These are phyloP conservation scores for Neosilurus mollespiculum DNA, from an alignment of 2,797 vertebrate species.

Conservation along the genomic window DNA sequence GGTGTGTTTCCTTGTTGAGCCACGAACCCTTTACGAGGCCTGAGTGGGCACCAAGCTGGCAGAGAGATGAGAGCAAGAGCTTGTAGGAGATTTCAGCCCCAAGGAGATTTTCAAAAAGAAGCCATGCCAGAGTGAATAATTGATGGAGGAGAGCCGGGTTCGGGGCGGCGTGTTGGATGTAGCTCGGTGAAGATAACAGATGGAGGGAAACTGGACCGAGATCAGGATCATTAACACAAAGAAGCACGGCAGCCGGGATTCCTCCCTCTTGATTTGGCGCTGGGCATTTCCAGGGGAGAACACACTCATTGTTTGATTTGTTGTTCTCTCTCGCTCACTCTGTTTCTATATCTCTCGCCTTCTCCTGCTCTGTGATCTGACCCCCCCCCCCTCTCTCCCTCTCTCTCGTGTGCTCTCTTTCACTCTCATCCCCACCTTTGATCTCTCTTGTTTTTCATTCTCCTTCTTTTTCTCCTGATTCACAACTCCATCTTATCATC, in stretches of 20 bases:
- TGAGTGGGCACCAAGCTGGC: background rate
- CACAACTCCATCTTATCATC: background rate
- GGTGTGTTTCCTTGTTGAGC: background rate
- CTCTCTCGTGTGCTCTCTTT: background rate
- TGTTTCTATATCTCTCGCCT: background rate
- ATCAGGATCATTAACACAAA: conserved; percentile 28
- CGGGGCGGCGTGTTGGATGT: conserved; percentile 1
- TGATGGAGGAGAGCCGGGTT: conserved; percentile 36
- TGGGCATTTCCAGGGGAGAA: conserved; percentile 17
- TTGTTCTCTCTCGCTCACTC: background rate
- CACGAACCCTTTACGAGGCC: background rate
- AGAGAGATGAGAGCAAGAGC: background rate
- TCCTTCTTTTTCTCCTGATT: background rate
- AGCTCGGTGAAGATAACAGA: conserved; percentile 3
- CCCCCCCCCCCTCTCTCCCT: background rate
- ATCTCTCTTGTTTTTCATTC: background rate
- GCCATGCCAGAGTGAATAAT: conserved; percentile 65
- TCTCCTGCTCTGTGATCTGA: background rate
- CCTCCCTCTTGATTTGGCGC: conserved; percentile 16
- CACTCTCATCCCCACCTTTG: background rate
- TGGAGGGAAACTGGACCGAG: background rate
- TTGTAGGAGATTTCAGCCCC: conserved; percentile 53
- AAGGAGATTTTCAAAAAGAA: conserved; percentile 59
- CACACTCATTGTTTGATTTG: conserved; percentile 25
- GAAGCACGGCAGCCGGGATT: conserved; percentile 34